phyloP scores from a whole-genome alignment of 1,140 invertebrate genomes.

The Euura saliciscinereae region DNA sequence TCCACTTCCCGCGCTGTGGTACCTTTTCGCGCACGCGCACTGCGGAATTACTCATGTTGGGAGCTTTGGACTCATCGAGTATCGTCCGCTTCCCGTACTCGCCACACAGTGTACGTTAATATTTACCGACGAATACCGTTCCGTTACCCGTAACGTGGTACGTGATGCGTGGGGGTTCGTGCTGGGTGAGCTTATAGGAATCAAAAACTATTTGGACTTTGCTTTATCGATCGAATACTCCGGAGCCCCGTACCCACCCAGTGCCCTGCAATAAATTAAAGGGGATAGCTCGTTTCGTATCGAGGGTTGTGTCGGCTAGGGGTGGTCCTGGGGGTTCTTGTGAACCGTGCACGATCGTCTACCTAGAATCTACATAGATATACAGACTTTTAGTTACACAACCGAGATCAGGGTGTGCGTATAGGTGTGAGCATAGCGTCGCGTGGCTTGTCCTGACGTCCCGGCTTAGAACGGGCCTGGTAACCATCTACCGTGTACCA shows the following conservation, averaged over 20 bases:
- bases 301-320: neutral
- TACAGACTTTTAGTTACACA: neutral
- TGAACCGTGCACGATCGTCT: neutral
- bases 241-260: neutral
- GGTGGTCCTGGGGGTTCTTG: neutral
- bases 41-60: too few species aligned
- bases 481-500: too few species aligned
- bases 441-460: too few species aligned
- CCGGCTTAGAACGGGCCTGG: too few species aligned
- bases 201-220: conserved; percentile 7
- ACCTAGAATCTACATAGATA: conserved; percentile 1
- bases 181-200: neutral
- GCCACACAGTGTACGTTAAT: neutral
- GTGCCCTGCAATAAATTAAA: conserved; percentile 5
- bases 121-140: neutral
- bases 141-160: neutral
- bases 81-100: neutral
- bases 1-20: too few species aligned
- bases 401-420: neutral
- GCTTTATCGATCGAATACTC: neutral
- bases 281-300: neutral
- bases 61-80: neutral
- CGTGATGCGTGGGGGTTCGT: neutral
- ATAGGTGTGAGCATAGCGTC: too few species aligned
- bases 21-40: too few species aligned